phyloP scores from a whole-genome alignment of 2,113 vertebrate species.

The Gallinago undulata region DNA sequence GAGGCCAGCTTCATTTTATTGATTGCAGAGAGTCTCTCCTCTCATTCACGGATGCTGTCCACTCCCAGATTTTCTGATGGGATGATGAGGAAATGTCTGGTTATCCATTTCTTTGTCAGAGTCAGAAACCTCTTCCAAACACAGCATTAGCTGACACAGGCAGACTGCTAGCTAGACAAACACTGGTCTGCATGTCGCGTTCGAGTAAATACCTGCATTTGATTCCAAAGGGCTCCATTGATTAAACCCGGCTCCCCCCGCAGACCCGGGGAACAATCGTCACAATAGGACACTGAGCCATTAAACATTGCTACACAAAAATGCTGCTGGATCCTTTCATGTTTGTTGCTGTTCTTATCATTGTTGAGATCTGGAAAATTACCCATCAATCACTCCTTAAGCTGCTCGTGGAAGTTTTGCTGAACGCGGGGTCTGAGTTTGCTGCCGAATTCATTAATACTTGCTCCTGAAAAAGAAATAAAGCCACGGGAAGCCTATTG shows the following conservation, averaged over 20 bases:
- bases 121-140: conserved; percentile 74
- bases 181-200: conserved; percentile 61
- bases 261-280: conserved; percentile 55
- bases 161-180: conserved; percentile 76
- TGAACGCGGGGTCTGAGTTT: conserved; percentile 31
- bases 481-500: conserved; percentile 22
- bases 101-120: conserved; percentile 73
- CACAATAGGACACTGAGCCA: conserved; percentile 47
- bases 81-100: conserved; percentile 67
- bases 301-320: conserved; percentile 55
- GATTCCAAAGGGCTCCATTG: conserved; percentile 74
- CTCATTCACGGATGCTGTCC: neutral
- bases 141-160: conserved; percentile 77
- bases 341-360: conserved; percentile 60
- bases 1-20: neutral
- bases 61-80: conserved; percentile 35
- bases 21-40: neutral
- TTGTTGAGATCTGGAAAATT: conserved; percentile 70
- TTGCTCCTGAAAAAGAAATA: conserved; percentile 36
- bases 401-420: conserved; percentile 68
- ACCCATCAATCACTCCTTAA: conserved; percentile 71
- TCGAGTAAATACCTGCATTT: conserved; percentile 74
- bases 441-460: conserved; percentile 41
- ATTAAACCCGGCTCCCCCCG: conserved; percentile 54
- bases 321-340: conserved; percentile 42